Base-by-base conservation (phyloP, 2,888 invertebrate species). In the Baccha elongata region DNA sequence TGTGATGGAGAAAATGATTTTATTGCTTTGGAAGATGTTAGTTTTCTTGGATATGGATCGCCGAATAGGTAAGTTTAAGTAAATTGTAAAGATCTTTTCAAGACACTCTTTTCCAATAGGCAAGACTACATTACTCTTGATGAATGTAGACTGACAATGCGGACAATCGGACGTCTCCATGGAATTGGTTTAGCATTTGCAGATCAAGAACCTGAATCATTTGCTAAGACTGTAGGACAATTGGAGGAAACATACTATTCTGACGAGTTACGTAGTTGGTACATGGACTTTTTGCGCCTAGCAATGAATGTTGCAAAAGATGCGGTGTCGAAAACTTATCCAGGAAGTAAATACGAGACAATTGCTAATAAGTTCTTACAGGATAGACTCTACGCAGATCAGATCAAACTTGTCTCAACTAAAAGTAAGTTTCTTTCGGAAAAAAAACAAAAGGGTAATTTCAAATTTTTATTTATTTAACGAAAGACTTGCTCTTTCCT, bases 291-390 rank as follows among this genome's bases (percentile, higher is more conserved):
- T 84, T 92, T 93, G 88, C 89, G 91, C 1, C 88, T 91, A 3
- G 90, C 94, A 10, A 91, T 91, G 26, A 88, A 87, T 0, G 91
- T 94, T 52, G 92, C 94, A 0, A 91, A 92, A 55, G 93, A 95
- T 88, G 94, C 95, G 0, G 92, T 95, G 0, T 90, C 92, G 76
- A 93, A 92, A 84, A 94, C 94, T 86, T 93, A 93, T 85, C 94
- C 94, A 0, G 89, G 91, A 64, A 91, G 92, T 0, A 90, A 92
- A 52, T 94, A 94, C 71, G 91, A 92, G 55, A 91, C 92, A 1
- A 92, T 93, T 86, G 89, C 93, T 0, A 92, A 91, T 55, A 88
- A 92, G 32, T 93, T 93, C 71, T 89, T 91, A 0, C 92, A 92
- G 0, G 92, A 92, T 26, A 88, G 92, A 0, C 92, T 92, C 48